Evolutionary conservation across 2,888 invertebrate species (phyloP).

Genomic region (Synanthedon myopaeformis): DNA sequence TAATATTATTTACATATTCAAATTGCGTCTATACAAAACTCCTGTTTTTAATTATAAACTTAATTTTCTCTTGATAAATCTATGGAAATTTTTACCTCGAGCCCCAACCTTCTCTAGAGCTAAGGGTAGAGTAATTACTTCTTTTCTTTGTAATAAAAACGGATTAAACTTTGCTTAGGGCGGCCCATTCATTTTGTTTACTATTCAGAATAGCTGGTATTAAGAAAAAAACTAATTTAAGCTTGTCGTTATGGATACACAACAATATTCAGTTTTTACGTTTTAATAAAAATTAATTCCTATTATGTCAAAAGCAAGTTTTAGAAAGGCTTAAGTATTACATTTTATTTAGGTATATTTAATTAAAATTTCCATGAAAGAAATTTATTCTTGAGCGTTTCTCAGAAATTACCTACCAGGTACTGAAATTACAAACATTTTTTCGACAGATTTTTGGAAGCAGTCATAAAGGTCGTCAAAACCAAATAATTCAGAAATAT

Average conservation of each 20-base stretch:
- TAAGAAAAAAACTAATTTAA: constrained; percentile 61
- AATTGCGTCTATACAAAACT: constrained; percentile 67
- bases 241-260: constrained; percentile 39
- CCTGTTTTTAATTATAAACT: constrained; percentile 71
- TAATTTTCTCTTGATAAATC: constrained; percentile 71
- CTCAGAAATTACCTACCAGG: no score
- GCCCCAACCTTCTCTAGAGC: constrained; percentile 61
- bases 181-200: constrained; percentile 67
- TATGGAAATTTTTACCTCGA: constrained; percentile 69
- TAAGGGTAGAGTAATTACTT: constrained; percentile 70
- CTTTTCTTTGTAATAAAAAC: constrained; percentile 71
- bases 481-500: no score
- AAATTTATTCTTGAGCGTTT: no score
- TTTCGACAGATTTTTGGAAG: no score
- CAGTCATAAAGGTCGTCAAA: no score
- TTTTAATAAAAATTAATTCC: constrained; percentile 45
- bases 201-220: constrained; percentile 62
- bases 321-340: background rate
- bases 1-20: constrained; percentile 58
- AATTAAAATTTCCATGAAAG: no score
- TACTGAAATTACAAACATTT: no score
- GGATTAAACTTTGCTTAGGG: constrained; percentile 71
- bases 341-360: no score
- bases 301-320: background rate
- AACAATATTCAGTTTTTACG: constrained; percentile 30